These are phyloP conservation scores for Stenchaetothrips biformis DNA, from an alignment of 2,888 invertebrate species.

Conservation along the genomic window DNA sequence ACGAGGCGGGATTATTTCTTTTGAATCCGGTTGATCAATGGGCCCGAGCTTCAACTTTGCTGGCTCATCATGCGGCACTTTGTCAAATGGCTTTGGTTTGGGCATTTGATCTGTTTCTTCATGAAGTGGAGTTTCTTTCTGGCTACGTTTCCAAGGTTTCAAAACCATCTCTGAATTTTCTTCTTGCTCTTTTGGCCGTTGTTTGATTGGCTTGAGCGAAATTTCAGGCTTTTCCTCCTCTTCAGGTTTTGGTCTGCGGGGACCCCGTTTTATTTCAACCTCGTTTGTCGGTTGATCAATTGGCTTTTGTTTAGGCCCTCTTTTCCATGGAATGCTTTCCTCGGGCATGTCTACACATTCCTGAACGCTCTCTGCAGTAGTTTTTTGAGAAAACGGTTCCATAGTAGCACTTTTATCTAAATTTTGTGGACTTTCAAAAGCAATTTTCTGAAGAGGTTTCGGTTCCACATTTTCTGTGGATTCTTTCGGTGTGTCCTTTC, in stretches of 20 bases:
- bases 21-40: slow-evolving; percentile 30
- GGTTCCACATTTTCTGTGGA: slow-evolving; percentile 36
- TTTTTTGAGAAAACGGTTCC: neutral
- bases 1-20: slow-evolving; percentile 41
- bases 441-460: slow-evolving; percentile 34
- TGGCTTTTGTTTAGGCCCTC: slow-evolving; percentile 36
- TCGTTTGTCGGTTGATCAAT: slow-evolving; percentile 41
- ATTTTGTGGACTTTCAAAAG: slow-evolving; percentile 9
- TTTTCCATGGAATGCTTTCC: slow-evolving; percentile 36
- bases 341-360: slow-evolving; percentile 37
- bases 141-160: slow-evolving; percentile 34
- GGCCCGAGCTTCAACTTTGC: slow-evolving; percentile 34
- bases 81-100: slow-evolving; percentile 36
- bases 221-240: slow-evolving; percentile 37
- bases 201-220: slow-evolving; percentile 30
- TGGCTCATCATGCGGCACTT: neutral
- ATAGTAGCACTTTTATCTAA: too few species aligned
- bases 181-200: slow-evolving; percentile 41
- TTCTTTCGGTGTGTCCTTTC: slow-evolving; percentile 32
- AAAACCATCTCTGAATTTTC: slow-evolving; percentile 38
- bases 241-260: slow-evolving; percentile 38
- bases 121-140: slow-evolving; percentile 18
- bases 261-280: slow-evolving; percentile 50
- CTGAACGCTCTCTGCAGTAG: slow-evolving; percentile 37
- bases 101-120: slow-evolving; percentile 39